Evolutionary conservation across 2,888 invertebrate genomes (phyloP), one percentile per base, ranked within the genome.

Genomic region (Drosophila meridiana): DNA sequence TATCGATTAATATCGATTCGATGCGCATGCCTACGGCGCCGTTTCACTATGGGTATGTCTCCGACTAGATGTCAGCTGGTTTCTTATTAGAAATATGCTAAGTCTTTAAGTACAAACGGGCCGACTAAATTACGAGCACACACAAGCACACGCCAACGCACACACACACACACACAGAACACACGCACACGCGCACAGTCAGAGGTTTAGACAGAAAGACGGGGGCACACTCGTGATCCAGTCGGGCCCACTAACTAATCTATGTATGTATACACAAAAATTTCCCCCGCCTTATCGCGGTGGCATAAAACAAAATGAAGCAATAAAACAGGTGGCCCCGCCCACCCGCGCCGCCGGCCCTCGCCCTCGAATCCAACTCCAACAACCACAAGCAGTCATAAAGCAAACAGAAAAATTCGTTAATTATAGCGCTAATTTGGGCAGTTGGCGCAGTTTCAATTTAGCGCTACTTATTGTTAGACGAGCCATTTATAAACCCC

Each of bases 351-450:
- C 13, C 38, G 3, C 20, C n/a, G 5, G 30, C 32, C 30, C 9
- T 11, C 9, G 13, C 36, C 26, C 6, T 1, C 9, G 9, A 14
- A 32, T 48, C 14, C 53, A 53, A 2, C 30, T 4, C 32, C 50
- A 13, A 45, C 36, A 59, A 36, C 40, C 58, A 7, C 28, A 2
- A 4, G n/a, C 28, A 45, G 47, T 59, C 68, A 65, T 72, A 76
- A 67, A 61, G 57, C 59, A 75, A 63, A 61, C 38, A 48, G 11
- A 32, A 58, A 32, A 36, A 58, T 66, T 78, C 65, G 83, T 86
- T 85, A 85, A 85, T 86, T 86, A 83, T 86, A 86, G 74, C 78
- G 84, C 84, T 86, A 82, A 83, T 83, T 88, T 81, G 45, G 70
- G 56, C 69, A 61, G 70, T 68, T 78, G 77, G 66, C 72, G 76